Base-by-base conservation (phyloP, 2,113 vertebrate species). In the Lanius collurio region DNA sequence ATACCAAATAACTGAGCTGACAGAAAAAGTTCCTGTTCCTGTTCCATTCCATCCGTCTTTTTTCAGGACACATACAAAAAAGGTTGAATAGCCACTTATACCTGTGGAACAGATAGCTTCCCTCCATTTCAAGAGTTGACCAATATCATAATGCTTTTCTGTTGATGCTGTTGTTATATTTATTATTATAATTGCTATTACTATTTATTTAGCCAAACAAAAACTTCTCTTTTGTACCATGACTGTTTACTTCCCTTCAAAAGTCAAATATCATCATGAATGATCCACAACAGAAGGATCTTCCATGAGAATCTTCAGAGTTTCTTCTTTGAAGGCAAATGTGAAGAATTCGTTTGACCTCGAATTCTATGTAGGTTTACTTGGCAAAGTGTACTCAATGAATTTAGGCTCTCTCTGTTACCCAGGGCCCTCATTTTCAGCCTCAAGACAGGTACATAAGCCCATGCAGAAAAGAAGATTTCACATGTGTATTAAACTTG, bases 141-240 rank as follows among this genome's bases (percentile, higher is more conserved):
- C 1, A 14, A 3, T 31, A 41, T 52, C 47, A 44, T 33, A 6
- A 20, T 62, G 5, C 0, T 55, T 30, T 63, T 46, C 33, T 55
- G 16, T 26, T 37, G 23, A 13, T 20, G 30, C 13, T 59, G 4
- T 35, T 42, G 2, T 30, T 62, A 1, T 28, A 35, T 2, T 13
- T 68, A 7, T 49, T 55, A 55, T 55, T 31, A 20, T 33, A 37
- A 37, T 37, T 37, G 37, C 37, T 56, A 57, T 16, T 59, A 24
- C 16, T 33, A 10, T 15, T 21, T 60, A 3, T 47, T 37, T 28
- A 57, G 10, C 9, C 62, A 79, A 59, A 59, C 21, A 59, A 5
- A 22, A 16, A 9, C 1, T 57, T 80, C 3, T 5, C 5, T 71
- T 65, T 79, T 70, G 3, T 44, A 44, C 6, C 1, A 17, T 0